phyloP scores from a whole-genome alignment of 2,113 vertebrate species.

The Microtus pennsylvanicus region DNA sequence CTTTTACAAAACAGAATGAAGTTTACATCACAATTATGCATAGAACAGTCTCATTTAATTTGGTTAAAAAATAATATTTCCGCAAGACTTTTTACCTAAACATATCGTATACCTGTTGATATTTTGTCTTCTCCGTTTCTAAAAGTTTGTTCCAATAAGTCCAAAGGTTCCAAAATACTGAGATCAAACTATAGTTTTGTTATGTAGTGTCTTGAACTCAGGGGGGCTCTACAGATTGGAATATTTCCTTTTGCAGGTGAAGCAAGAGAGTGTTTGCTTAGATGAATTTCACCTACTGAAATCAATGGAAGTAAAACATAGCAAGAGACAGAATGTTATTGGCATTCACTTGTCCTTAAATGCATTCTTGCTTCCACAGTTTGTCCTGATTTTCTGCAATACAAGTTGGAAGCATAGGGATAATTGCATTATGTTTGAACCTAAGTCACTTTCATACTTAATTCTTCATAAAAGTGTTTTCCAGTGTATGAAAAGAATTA shows the following conservation, averaged over 20 bases:
- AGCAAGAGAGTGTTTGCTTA: neutral
- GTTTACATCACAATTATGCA: neutral
- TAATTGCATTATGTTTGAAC: constrained; percentile 73
- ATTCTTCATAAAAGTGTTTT: constrained; percentile 77
- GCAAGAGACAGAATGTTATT: neutral
- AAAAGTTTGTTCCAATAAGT: neutral
- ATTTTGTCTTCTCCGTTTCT: constrained; percentile 24
- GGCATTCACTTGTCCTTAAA: neutral
- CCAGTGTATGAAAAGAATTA: constrained; percentile 73
- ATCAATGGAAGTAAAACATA: neutral
- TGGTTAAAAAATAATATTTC: constrained; percentile 15
- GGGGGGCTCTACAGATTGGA: neutral
- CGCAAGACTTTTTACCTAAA: constrained; percentile 36
- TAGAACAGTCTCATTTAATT: constrained; percentile 16
- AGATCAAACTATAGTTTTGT: constrained; percentile 13
- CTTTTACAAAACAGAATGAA: neutral
- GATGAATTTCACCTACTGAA: neutral
- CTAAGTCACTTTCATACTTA: constrained; percentile 81
- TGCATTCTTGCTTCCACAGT: neutral
- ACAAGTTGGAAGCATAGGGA: constrained; percentile 46
- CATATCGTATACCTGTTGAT: neutral
- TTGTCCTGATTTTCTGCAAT: constrained; percentile 55
- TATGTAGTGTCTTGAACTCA: neutral
- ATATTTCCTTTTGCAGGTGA: constrained; percentile 10
- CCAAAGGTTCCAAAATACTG: neutral